Evolutionary conservation across 1,140 invertebrate species (phyloP).

Genomic region (Phymastichus coffea): DNA sequence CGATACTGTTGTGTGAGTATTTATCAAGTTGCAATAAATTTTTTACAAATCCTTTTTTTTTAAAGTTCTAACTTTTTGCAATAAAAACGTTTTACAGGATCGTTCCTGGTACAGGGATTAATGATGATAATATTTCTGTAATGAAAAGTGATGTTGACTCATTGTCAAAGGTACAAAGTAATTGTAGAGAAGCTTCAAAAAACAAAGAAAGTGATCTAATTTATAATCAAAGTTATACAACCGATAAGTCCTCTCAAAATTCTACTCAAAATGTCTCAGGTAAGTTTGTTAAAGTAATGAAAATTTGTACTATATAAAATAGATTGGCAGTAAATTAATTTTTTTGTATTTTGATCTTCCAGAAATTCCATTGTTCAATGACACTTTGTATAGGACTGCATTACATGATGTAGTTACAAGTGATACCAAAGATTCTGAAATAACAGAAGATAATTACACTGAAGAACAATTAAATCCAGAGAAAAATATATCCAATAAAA

Average conservation of each 20-base stretch:
- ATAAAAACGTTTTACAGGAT: constrained; percentile 29
- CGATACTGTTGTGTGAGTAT: constrained; percentile 33
- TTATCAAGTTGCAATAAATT: background rate
- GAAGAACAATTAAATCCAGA: constrained; percentile 19
- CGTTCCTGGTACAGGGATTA: constrained; percentile 32
- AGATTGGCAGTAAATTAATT: too few relatives aligned
- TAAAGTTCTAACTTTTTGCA: background rate
- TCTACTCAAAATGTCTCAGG: background rate
- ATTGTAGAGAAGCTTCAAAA: background rate
- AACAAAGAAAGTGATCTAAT: background rate
- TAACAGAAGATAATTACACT: constrained; percentile 21
- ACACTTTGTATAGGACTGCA: constrained; percentile 27
- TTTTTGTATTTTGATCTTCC: too few relatives aligned
- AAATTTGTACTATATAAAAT: too few relatives aligned
- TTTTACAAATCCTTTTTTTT: background rate
- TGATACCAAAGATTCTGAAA: constrained; percentile 23
- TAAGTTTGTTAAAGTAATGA: constrained; percentile 2
- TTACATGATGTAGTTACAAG: constrained; percentile 22
- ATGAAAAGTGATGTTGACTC: background rate
- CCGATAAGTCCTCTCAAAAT: background rate
- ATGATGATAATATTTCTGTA: background rate
- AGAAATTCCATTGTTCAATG: background rate
- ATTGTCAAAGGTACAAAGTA: background rate
- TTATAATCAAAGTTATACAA: constrained; percentile 2
- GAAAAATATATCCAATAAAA: background rate